phyloP scores from a whole-genome alignment of 2,113 vertebrate genomes.

The Scomber colias region DNA sequence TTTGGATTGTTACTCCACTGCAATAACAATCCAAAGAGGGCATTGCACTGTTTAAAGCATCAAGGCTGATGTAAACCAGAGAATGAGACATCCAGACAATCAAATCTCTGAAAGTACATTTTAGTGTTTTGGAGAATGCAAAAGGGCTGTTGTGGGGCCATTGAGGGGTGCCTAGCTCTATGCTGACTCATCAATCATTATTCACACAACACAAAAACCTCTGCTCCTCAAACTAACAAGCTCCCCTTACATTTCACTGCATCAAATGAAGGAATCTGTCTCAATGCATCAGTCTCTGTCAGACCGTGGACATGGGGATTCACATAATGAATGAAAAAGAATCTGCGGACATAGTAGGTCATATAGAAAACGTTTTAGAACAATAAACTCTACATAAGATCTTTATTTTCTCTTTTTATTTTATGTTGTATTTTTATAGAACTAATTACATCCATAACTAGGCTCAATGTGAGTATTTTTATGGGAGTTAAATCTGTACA shows the following conservation, averaged over 20 bases:
- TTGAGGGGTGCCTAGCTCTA: not conserved
- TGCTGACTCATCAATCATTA: conserved; percentile 62
- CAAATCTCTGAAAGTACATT: conserved; percentile 5
- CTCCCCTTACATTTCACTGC: conserved; percentile 27
- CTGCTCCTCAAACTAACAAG: conserved; percentile 49
- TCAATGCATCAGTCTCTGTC: conserved; percentile 45
- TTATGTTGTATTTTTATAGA: not conserved
- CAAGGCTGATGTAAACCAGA: not conserved
- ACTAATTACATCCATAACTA: too few relatives aligned
- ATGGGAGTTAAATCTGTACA: not conserved
- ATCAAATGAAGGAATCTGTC: conserved; percentile 46
- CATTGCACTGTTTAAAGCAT: not conserved
- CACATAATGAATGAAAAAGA: conserved; percentile 8
- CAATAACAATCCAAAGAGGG: conserved; percentile 7
- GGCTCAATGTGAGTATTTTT: not conserved
- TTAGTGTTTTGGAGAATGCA: not conserved
- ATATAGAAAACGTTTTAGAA: not conserved
- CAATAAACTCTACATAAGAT: not conserved
- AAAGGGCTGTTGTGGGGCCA: not conserved
- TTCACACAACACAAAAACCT: conserved; percentile 40
- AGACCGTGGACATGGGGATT: conserved; percentile 5
- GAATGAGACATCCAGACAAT: not conserved
- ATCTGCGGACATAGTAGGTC: not conserved
- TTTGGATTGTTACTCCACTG: not conserved
- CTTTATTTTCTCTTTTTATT: not conserved